Base-by-base conservation (phyloP, 2,797 vertebrate genomes). In the Gadopsis marmoratus region DNA sequence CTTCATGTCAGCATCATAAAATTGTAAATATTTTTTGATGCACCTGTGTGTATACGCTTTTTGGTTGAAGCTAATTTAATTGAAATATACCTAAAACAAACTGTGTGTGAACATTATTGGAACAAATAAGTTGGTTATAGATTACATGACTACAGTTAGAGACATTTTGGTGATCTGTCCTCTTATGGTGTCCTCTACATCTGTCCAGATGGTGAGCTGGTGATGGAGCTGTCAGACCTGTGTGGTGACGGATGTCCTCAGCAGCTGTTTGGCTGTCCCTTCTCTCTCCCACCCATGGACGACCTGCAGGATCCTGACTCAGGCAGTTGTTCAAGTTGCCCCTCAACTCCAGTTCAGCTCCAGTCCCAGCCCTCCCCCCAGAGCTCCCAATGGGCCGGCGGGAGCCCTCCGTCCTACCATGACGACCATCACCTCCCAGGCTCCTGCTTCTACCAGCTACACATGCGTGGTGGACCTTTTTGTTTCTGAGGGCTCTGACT, bases 401-500 rank as follows among this genome's bases (percentile, higher is more conserved):
- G 72, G 70, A 81, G 79, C 81, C 84, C 91, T 50, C 76, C 68
- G 13, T 85, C 84, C 88, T 83, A 60, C 81, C 83, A 76, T 0
- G 75, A 78, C 1, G 84, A 87, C 74, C 81, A 78, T 35, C 48
- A 29, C 79, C 86, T 93, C 77, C 62, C 88, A 0, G 91, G 91
- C 64, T 77, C 93, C 0, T 94, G 92, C 73, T 95, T 96, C 79
- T 96, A 91, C 35, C 93, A 95, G 58, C 61, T 96, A 0, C 90
- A 94, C 0, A 78, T 93, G 26, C 65, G 31, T 3, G 91, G 84
- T 16, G 93, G 81, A 39, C 89, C 93, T 61, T 94, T 91, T 91
- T 67, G 84, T 91, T 1, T 74, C 88, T 4, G 93, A 94, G 72
- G 92, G 73, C 50, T 76, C 68, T 3, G 79, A 86, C 67, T 78